Conservation (phyloP, 2,888 invertebrate genomes). For the Acrocera orbiculus region DNA sequence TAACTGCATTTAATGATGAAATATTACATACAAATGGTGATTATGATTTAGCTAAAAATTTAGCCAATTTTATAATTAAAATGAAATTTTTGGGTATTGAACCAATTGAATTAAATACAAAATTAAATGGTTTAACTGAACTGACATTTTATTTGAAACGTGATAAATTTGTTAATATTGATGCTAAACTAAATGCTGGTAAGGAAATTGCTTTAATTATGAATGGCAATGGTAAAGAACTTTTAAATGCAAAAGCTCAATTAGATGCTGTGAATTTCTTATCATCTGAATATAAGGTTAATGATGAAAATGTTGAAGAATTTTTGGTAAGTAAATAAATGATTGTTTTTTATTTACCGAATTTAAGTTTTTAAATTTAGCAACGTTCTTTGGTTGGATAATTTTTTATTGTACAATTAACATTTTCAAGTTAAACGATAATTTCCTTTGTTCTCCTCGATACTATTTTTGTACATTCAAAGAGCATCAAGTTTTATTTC, state of each 20-base stretch:
- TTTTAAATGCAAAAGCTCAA: slow-evolving; percentile 21
- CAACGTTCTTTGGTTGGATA: background rate
- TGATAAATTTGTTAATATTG: slow-evolving; percentile 17
- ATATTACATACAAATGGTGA: slow-evolving; percentile 16
- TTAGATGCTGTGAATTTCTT: slow-evolving; percentile 25
- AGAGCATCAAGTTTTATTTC: too few relatives aligned
- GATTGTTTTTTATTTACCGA: too few relatives aligned
- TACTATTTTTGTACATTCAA: too few relatives aligned
- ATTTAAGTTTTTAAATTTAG: background rate
- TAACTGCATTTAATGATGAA: slow-evolving; percentile 19
- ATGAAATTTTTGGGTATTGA: slow-evolving; percentile 18
- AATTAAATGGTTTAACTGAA: slow-evolving; percentile 17
- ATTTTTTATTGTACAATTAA: background rate
- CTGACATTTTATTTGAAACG: slow-evolving; percentile 17
- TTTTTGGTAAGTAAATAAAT: slow-evolving; percentile 20
- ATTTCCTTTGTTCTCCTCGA: too few relatives aligned
- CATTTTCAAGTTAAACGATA: too few relatives aligned
- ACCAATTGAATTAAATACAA: too few relatives aligned
- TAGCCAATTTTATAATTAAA: slow-evolving; percentile 16
- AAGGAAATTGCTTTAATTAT: slow-evolving; percentile 21
- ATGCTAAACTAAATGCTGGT: slow-evolving; percentile 19
- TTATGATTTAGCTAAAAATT: too few relatives aligned
- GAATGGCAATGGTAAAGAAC: slow-evolving; percentile 16
- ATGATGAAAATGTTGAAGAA: slow-evolving; percentile 20
- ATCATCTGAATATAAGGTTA: slow-evolving; percentile 19